Base-by-base conservation (phyloP, 2,888 invertebrate genomes). In the Hypomecis punctinalis region DNA sequence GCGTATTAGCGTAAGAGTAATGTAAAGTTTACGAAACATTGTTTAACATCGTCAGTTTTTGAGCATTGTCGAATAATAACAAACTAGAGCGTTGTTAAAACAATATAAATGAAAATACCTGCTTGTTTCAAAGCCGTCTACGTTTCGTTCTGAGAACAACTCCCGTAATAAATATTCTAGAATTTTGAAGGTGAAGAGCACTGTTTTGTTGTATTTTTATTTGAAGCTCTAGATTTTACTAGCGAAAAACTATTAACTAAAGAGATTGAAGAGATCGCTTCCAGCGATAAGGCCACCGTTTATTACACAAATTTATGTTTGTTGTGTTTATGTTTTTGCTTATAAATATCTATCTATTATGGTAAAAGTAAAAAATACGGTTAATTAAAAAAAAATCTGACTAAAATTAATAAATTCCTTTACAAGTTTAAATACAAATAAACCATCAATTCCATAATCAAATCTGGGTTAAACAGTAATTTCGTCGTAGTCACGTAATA, bases 31-130 rank as follows among this genome's bases (percentile, higher is more conserved):
- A 61, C 36, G 57, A 56, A 61, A 58, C 66, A 58, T 61, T 66
- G 61, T 66, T 66, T 36, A 40, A 46, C 51, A 42, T 43, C 61
- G 61, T 54, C 53, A 42, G 43, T 47, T 65, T 66, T 66, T 58
- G 49, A 49, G 58, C 35, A 61, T 49, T 61, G 23, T 52, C 40
- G 54, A 57, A 49, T 55, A 66, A 58, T 61, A 66, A 60, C 56
- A 60, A 66, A 62, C 61, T 48, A 43, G 36, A 58, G 55, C 55
- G 54, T 54, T 47, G 13, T 46, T 35, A 58, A 61, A 66, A 58
- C 58, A 55, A 62, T 55, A 58, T 40, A 47, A 47, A 62, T n/a
- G 54, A 62, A 66, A 62, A 66, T 59, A 62, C 48, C 35, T 52
- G 57, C 45, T 49, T 47, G 39, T 9, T 48, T 54, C 35, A 53